Conservation (phyloP, 2,888 invertebrate genomes). For the Oligia strigilis region DNA sequence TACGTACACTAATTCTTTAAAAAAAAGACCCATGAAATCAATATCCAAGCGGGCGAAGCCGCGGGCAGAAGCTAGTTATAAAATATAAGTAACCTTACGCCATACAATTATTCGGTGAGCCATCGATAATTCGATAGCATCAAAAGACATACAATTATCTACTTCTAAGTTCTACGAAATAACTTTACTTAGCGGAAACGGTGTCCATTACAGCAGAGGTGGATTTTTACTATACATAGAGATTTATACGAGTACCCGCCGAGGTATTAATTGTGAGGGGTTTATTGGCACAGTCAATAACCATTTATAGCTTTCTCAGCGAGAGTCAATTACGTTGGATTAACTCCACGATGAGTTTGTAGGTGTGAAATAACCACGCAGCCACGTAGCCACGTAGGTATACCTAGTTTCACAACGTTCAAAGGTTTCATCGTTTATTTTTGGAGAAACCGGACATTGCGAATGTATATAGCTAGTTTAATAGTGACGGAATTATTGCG, state of each 20-base stretch:
- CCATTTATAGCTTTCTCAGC: conserved; percentile 85
- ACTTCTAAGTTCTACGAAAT: conserved; percentile 41
- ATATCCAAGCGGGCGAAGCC: neutral
- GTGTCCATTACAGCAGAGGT: conserved; percentile 53
- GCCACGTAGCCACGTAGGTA: conserved; percentile 27
- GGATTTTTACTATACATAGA: conserved; percentile 59
- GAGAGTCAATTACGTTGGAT: conserved; percentile 87
- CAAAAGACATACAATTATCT: conserved; percentile 12
- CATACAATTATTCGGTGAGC: conserved; percentile 34
- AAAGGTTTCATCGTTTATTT: neutral
- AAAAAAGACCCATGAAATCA: neutral
- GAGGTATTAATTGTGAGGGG: conserved; percentile 81
- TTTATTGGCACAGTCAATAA: conserved; percentile 87
- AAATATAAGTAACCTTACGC: neutral
- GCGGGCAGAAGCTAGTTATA: neutral
- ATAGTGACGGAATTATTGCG: neutral
- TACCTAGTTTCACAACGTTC: neutral
- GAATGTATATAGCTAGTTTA: neutral
- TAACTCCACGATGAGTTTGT: conserved; percentile 79
- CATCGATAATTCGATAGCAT: conserved; percentile 21
- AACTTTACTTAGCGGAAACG: conserved; percentile 50
- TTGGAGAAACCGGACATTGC: neutral
- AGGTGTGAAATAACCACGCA: conserved; percentile 72
- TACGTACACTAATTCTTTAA: too few species aligned
- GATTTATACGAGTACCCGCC: conserved; percentile 65